phyloP scores from a whole-genome alignment of 1,140 invertebrate species.

The Drosophila hydei region DNA sequence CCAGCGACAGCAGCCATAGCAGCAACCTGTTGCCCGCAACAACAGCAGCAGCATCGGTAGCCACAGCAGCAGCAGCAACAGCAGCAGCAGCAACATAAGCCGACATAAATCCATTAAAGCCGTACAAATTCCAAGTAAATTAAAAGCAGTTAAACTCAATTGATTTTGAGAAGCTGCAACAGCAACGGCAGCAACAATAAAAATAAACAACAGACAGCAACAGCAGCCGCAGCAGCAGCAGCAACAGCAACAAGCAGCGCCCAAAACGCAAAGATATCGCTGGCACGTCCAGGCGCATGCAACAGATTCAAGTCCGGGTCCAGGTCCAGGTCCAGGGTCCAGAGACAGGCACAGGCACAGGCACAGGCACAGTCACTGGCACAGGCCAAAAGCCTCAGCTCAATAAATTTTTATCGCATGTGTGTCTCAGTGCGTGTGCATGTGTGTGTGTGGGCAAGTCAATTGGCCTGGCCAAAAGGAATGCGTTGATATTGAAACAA shows the following conservation, averaged over 20 bases:
- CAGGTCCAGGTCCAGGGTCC: constrained; percentile 13
- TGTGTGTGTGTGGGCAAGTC: constrained; percentile 48
- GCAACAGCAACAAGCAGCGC: constrained; percentile 21
- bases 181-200: constrained; percentile 62
- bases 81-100: constrained; percentile 56
- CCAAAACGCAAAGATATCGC: constrained; percentile 50
- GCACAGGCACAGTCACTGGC: constrained; percentile 35
- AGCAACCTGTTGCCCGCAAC: constrained; percentile 13
- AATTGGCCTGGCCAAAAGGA: constrained; percentile 62
- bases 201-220: constrained; percentile 69
- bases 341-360: constrained; percentile 18
- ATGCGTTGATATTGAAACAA: constrained; percentile 76
- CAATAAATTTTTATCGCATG: constrained; percentile 79
- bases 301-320: constrained; percentile 17
- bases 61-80: constrained; percentile 33
- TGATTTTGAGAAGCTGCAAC: constrained; percentile 73
- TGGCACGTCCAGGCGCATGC: constrained; percentile 32
- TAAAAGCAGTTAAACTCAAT: constrained; percentile 82
- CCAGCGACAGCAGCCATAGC: constrained; percentile 27
- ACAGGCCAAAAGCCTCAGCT: constrained; percentile 69
- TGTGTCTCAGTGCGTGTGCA: constrained; percentile 40
- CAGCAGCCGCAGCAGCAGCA: constrained; percentile 27
- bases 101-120: constrained; percentile 80
- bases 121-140: constrained; percentile 80
- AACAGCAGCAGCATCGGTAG: constrained; percentile 13